These are phyloP conservation scores for Empidonax alnorum DNA, from an alignment of 2,113 vertebrate genomes.

Conservation along the genomic window DNA sequence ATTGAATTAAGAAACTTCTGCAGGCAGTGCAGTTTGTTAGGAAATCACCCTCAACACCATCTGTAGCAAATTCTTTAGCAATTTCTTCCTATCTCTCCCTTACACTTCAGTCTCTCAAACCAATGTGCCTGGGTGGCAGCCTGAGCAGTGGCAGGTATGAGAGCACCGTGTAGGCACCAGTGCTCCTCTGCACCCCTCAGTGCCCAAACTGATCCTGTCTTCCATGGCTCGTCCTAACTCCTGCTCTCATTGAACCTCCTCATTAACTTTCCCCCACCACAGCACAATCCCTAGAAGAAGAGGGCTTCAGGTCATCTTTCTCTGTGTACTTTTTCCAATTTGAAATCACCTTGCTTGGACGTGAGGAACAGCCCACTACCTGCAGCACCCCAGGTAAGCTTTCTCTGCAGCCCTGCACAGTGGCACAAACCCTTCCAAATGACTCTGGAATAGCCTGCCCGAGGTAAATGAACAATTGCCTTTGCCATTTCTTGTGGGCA, in stretches of 20 bases:
- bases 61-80: not conserved
- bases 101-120: not conserved
- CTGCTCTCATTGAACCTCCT: not conserved
- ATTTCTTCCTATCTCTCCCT: not conserved
- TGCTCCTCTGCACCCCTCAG: not conserved
- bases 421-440: not conserved
- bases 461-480: not conserved
- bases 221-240: not conserved
- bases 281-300: not conserved
- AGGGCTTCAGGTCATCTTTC: not conserved
- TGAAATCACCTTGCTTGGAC: not conserved
- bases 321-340: not conserved
- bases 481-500: not conserved
- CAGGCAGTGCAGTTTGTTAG: not conserved
- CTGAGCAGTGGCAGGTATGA: not conserved
- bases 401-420: not conserved
- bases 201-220: not conserved
- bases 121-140: rapidly evolving
- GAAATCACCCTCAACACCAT: not conserved
- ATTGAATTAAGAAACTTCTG: not conserved
- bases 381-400: not conserved
- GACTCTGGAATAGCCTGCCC: not conserved
- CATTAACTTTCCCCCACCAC: not conserved
- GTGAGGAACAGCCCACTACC: rapidly evolving
- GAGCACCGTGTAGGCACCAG: rapidly evolving